Evolutionary conservation across 1,140 invertebrate species (phyloP), one percentile per base, ranked within the genome.

Genomic region (Drosophila orena): DNA sequence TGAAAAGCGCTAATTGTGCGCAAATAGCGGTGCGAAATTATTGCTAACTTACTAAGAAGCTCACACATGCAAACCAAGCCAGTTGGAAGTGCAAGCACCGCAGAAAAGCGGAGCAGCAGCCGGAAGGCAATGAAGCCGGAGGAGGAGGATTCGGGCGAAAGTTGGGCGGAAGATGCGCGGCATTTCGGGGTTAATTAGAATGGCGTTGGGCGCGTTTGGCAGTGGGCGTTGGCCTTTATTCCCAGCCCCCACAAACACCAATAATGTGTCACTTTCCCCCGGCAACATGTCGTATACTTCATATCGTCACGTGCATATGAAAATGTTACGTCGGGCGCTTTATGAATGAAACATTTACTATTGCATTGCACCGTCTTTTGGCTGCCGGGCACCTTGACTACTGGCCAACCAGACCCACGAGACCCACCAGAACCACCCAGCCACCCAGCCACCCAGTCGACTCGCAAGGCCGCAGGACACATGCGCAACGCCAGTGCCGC

Each of bases 291-390:
- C 60, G 24, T 24, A 22, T 4, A 17, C 4, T 5, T 22, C 35
- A 70, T 20, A 34, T 10, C 49, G 69, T 68, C 81, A 86, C 79
- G 78, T 86, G 79, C 79, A 86, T 71, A 72, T 71, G 79, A 68
- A 72, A 76, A 60, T 81, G 65, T 88, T 75, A 72, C 75, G 71
- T 53, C 71, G 30, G 65, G 71, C 83, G 42, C 58, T 89, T 88
- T 89, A 88, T 88, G 83, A 88, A 88, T 88, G 83, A 88, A 88
- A 83, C 71, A 86, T 88, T 83, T 66, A 83, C 83, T 79, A 83
- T 68, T 79, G 60, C 58, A 76, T 56, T 61, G 65, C 75, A 58
- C 52, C 35, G 50, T 37, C 59, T 24, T 49, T 40, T 27, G 38
- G 62, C 54, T 49, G 27, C 30, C 59, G 68, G 70, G 62, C 81